phyloP scores from a whole-genome alignment of 2,888 invertebrate species.

The Notocelia uddmanniana region DNA sequence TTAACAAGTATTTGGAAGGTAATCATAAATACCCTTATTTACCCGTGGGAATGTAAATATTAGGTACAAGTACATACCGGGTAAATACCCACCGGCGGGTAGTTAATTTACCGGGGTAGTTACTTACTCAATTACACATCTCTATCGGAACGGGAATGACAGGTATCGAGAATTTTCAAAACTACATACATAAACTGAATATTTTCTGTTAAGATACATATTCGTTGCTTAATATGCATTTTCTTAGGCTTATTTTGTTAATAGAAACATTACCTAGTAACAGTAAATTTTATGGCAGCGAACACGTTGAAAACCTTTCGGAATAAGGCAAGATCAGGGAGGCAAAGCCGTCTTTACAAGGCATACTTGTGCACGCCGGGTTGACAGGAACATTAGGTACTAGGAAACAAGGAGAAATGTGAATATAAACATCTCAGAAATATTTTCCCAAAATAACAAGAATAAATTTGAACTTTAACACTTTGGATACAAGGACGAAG shows the following conservation, averaged over 20 bases:
- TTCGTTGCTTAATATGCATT: too few relatives aligned
- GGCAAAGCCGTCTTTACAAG: constrained; percentile 48
- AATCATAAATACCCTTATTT: too few relatives aligned
- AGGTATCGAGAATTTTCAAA: too few relatives aligned
- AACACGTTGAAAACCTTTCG: constrained; percentile 47
- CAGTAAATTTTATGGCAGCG: constrained; percentile 30
- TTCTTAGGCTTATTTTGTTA: background rate
- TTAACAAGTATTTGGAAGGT: too few relatives aligned
- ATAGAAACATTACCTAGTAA: constrained; percentile 6
- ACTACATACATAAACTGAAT: too few relatives aligned
- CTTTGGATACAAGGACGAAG: constrained; percentile 3
- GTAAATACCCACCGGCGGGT: too few relatives aligned
- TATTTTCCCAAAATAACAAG: constrained; percentile 12
- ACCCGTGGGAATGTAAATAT: too few relatives aligned
- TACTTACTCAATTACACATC: too few relatives aligned
- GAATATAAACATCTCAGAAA: constrained; percentile 28
- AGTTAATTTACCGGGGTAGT: too few relatives aligned
- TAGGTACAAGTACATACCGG: too few relatives aligned
- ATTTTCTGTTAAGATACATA: too few relatives aligned
- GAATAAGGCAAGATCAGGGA: constrained; percentile 49
- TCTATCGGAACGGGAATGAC: too few relatives aligned
- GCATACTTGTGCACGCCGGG: constrained; percentile 39
- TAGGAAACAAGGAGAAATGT: constrained; percentile 23
- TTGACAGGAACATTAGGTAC: constrained; percentile 24
- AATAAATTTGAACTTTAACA: constrained; percentile 7